phyloP scores from a whole-genome alignment of 2,797 vertebrate species.

The Meda fulgida region DNA sequence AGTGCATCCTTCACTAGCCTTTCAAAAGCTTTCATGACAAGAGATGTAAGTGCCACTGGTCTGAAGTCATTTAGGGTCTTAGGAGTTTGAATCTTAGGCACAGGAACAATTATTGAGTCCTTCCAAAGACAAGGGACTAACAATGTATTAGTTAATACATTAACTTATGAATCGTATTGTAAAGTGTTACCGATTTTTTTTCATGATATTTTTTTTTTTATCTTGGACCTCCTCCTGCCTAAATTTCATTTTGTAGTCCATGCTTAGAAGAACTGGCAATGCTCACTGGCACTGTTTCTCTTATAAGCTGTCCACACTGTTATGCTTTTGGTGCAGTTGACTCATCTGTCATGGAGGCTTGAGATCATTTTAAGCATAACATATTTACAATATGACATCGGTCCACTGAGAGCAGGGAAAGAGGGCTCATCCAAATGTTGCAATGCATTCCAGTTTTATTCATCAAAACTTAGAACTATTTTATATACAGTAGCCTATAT shows the following conservation, averaged over 20 bases:
- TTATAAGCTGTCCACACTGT: neutral
- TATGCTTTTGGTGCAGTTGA: neutral
- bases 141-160: too few species aligned
- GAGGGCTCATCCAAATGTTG: conserved; percentile 48
- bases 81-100: too few species aligned
- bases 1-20: too few species aligned
- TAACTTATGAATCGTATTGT: too few species aligned
- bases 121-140: too few species aligned
- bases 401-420: conserved; percentile 1
- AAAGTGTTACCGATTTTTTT: neutral
- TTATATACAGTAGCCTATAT: too few species aligned
- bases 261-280: neutral
- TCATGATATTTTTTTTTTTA: neutral
- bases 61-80: too few species aligned
- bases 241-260: neutral
- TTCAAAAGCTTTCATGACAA: too few species aligned
- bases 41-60: too few species aligned
- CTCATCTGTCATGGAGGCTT: conserved; percentile 31
- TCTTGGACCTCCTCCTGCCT: neutral
- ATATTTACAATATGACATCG: conserved; percentile 50
- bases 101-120: too few species aligned
- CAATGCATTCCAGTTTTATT: neutral
- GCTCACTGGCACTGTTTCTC: neutral
- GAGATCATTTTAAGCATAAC: conserved; percentile 42
- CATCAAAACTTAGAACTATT: neutral